phyloP scores from a whole-genome alignment of 2,888 invertebrate genomes.

The Dendrolimus pini region DNA sequence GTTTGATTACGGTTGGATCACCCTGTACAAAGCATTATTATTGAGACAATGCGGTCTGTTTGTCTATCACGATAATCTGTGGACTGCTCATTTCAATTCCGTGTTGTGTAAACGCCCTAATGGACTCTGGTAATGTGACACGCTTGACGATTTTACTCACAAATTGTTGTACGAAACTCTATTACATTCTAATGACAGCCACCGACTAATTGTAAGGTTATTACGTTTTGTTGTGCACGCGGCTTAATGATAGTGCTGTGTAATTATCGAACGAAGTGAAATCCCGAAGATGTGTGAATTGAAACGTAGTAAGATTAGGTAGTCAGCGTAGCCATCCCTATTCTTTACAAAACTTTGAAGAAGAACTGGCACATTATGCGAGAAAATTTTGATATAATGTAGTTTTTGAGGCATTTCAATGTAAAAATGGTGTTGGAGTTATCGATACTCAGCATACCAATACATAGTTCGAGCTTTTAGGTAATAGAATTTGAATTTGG shows the following conservation, averaged over 20 bases:
- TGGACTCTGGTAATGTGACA: slow-evolving; percentile 74
- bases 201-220: slow-evolving; percentile 73
- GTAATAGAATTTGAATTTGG: too few relatives aligned
- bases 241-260: slow-evolving; percentile 61
- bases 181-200: slow-evolving; percentile 74
- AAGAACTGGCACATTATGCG: too few relatives aligned
- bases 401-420: too few relatives aligned
- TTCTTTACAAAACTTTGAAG: too few relatives aligned
- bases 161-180: slow-evolving; percentile 76
- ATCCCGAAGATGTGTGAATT: slow-evolving; percentile 74
- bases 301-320: slow-evolving; percentile 33
- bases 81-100: slow-evolving; percentile 73
- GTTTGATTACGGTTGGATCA: slow-evolving; percentile 23
- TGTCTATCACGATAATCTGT: slow-evolving; percentile 75
- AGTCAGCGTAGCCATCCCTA: too few relatives aligned
- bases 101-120: slow-evolving; percentile 75
- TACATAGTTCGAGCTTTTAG: too few relatives aligned
- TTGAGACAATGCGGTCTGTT: slow-evolving; percentile 68
- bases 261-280: slow-evolving; percentile 74
- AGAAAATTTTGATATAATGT: too few relatives aligned
- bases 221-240: slow-evolving; percentile 70
- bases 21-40: slow-evolving; percentile 61
- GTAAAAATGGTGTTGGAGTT: too few relatives aligned
- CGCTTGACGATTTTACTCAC: slow-evolving; percentile 77
- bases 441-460: too few relatives aligned